These are phyloP conservation scores for Styela clava DNA, from an alignment of 23 tunicate species.

Conservation along the genomic window DNA sequence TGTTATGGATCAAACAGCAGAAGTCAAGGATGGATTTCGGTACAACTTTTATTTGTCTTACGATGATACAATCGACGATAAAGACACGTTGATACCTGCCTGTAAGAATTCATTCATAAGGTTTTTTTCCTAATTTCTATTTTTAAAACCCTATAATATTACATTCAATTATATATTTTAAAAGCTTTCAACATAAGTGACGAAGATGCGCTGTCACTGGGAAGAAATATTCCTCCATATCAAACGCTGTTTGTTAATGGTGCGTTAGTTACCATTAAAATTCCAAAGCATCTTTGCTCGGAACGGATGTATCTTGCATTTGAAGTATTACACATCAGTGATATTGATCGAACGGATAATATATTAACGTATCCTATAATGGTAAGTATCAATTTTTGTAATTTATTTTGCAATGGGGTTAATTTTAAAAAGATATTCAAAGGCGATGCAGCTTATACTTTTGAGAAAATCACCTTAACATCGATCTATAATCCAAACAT, in stretches of 20 bases:
- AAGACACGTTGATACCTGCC: background rate
- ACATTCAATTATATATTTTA: background rate
- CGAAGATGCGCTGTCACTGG: background rate
- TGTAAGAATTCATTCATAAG: background rate
- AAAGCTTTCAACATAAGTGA: background rate
- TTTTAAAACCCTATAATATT: background rate
- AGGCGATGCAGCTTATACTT: no score
- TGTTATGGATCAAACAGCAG: background rate
- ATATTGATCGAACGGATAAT: background rate
- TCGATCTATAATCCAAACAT: no score
- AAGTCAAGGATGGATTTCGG: background rate
- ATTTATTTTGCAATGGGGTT: no score
- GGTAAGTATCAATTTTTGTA: background rate
- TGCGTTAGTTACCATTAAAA: background rate
- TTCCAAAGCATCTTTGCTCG: conserved; percentile 6
- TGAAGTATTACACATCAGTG: background rate
- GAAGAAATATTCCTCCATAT: background rate
- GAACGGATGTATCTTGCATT: conserved; percentile 2
- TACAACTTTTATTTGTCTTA: conserved; percentile 9
- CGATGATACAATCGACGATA: background rate
- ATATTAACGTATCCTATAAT: background rate
- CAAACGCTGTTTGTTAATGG: background rate
- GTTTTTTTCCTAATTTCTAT: background rate
- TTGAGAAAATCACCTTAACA: no score
- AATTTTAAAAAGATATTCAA: no score